Evolutionary conservation across 1,140 invertebrate species (phyloP).

Genomic region (Zaprionus nigranus): DNA sequence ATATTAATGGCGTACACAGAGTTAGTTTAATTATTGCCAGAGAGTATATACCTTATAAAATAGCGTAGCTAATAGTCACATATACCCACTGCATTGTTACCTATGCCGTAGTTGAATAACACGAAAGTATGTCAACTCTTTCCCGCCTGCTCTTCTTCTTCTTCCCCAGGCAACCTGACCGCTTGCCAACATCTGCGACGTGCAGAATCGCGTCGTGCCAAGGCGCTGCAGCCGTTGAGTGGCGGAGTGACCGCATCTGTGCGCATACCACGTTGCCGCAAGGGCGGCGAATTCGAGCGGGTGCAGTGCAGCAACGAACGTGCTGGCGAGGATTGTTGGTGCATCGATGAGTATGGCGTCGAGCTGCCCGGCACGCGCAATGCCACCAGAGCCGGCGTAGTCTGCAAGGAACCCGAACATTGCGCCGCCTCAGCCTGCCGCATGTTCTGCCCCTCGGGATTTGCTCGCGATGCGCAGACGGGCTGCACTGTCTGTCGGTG

Average conservation of each 20-base stretch:
- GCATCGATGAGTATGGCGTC: conserved; percentile 91
- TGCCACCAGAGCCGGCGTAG: conserved; percentile 87
- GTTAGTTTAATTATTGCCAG: too few species aligned
- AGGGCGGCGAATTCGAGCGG: conserved; percentile 89
- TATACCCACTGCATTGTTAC: neutral
- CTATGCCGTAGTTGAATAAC: conserved; percentile 65
- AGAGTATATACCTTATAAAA: too few species aligned
- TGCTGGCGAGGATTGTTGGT: conserved; percentile 90
- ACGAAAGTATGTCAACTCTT: conserved; percentile 65
- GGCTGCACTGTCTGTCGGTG: conserved; percentile 93
- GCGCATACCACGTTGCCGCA: conserved; percentile 89
- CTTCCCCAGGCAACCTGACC: conserved; percentile 84
- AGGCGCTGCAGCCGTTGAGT: conserved; percentile 85
- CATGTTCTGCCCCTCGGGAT: conserved; percentile 95
- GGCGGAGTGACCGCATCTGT: conserved; percentile 80
- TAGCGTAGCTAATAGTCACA: neutral
- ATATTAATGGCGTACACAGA: too few species aligned
- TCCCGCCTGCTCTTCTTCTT: neutral
- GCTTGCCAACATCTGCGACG: conserved; percentile 89
- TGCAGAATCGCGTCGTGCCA: conserved; percentile 87
- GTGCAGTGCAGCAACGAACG: conserved; percentile 90
- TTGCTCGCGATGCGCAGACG: conserved; percentile 86
- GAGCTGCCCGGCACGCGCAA: conserved; percentile 91
- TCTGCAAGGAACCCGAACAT: conserved; percentile 88
- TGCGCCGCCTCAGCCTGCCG: conserved; percentile 92